phyloP scores from a whole-genome alignment of 1,140 invertebrate genomes.

The Hylaeus anthracinus region DNA sequence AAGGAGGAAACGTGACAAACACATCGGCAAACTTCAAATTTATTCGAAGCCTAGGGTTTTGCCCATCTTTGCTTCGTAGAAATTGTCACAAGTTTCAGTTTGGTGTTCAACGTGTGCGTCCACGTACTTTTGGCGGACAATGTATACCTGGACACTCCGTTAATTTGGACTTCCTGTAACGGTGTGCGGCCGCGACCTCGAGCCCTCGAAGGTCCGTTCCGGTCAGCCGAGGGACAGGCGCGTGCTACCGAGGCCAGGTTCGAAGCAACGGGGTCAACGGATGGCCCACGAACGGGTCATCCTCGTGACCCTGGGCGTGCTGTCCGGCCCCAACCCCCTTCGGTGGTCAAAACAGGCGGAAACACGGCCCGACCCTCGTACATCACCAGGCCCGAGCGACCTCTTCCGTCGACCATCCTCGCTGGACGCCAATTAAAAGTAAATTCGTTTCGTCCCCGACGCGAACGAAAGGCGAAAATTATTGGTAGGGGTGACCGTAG shows the following conservation, averaged over 20 bases:
- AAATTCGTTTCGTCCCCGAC: conserved; percentile 57
- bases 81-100: no score
- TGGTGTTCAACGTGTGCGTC: no score
- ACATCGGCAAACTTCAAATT: no score
- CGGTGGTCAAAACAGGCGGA: conserved; percentile 81
- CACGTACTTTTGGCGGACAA: no score
- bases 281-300: conserved; percentile 70
- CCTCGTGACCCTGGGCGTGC: conserved; percentile 77
- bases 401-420: not conserved
- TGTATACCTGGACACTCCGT: conserved; percentile 40
- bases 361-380: conserved; percentile 81
- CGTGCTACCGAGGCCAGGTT: conserved; percentile 63
- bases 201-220: not conserved
- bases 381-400: conserved; percentile 52
- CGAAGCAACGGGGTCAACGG: conserved; percentile 69
- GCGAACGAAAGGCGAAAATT: not conserved
- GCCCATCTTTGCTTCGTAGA: no score
- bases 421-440: conserved; percentile 61
- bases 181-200: conserved; percentile 29
- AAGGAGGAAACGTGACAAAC: no score
- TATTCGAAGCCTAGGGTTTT: no score
- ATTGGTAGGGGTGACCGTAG: not conserved
- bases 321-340: conserved; percentile 76
- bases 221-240: conserved; percentile 52
- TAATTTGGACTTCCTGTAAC: conserved; percentile 71